Percentiles rank a stretch among this genome's conserved stretches.
phyloP scores from a whole-genome alignment of 2,113 vertebrate species.

The Tragulus kanchil region DNA sequence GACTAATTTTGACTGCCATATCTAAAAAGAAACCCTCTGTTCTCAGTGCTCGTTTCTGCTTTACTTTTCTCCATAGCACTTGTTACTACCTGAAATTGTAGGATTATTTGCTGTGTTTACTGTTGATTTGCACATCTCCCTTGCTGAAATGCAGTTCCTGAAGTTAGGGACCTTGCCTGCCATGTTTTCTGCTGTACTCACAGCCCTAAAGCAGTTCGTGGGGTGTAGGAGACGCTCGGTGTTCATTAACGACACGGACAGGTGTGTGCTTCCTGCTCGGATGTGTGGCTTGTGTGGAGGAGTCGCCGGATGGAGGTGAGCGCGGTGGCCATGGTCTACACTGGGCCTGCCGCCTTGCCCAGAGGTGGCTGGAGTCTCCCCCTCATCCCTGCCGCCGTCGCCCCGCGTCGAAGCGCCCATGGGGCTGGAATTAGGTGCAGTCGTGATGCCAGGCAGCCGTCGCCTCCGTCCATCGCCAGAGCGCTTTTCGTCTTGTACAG shows the following conservation, averaged over 20 bases:
- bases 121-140: background rate
- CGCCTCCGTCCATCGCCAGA: background rate
- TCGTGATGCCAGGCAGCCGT: no score
- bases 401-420: background rate
- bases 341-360: background rate
- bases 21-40: background rate
- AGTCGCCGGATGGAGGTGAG: no score
- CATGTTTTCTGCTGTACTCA: background rate
- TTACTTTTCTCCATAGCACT: background rate
- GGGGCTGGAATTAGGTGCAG: background rate
- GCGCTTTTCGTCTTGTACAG: background rate
- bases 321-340: background rate
- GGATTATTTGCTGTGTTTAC: background rate
- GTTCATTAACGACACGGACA: background rate
- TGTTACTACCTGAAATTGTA: background rate
- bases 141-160: background rate
- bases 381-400: background rate
- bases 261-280: background rate
- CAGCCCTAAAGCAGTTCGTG: background rate
- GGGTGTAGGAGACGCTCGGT: background rate
- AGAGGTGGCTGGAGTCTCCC: background rate
- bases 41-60: background rate
- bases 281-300: accelerated
- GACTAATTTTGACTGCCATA: no score
- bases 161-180: background rate